These are phyloP conservation scores for Amaurobius ferox DNA, from an alignment of 2,888 invertebrate species.

Conservation along the genomic window DNA sequence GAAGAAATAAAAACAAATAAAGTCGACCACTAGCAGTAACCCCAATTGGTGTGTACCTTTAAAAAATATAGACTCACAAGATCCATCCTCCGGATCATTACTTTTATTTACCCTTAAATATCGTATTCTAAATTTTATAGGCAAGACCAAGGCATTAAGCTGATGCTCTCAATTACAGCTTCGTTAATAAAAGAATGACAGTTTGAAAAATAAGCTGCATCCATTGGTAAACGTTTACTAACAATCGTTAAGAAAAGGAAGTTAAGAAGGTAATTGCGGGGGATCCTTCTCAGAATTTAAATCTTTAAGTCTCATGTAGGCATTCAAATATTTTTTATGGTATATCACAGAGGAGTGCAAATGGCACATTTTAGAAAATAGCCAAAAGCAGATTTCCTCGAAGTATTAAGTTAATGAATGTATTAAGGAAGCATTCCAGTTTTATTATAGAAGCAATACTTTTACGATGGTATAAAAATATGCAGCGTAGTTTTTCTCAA, in stretches of 20 bases:
- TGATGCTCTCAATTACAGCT: slow-evolving; percentile 10
- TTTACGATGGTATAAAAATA: background rate
- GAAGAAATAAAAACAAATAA: background rate
- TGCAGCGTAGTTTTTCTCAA: too few species aligned
- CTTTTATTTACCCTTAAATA: slow-evolving; percentile 64
- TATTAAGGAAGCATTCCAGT: background rate
- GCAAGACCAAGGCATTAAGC: slow-evolving; percentile 25
- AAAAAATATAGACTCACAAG: background rate
- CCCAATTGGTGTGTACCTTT: background rate
- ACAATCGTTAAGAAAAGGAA: background rate
- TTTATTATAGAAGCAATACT: background rate
- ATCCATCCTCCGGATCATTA: slow-evolving; percentile 43
- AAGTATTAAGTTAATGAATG: background rate
- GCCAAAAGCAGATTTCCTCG: too few species aligned
- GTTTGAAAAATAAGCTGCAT: background rate
- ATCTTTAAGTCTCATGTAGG: background rate
- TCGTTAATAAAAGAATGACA: background rate
- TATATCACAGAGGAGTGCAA: background rate
- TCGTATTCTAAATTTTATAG: slow-evolving; percentile 48
- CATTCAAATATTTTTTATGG: background rate
- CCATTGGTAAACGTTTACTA: background rate
- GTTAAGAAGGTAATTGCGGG: background rate
- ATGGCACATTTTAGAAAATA: background rate
- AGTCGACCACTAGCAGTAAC: background rate
- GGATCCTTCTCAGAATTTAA: background rate